Evolutionary conservation across 2,888 invertebrate species (phyloP), one percentile per base, ranked within the genome.

Genomic region (Dione vanillae): DNA sequence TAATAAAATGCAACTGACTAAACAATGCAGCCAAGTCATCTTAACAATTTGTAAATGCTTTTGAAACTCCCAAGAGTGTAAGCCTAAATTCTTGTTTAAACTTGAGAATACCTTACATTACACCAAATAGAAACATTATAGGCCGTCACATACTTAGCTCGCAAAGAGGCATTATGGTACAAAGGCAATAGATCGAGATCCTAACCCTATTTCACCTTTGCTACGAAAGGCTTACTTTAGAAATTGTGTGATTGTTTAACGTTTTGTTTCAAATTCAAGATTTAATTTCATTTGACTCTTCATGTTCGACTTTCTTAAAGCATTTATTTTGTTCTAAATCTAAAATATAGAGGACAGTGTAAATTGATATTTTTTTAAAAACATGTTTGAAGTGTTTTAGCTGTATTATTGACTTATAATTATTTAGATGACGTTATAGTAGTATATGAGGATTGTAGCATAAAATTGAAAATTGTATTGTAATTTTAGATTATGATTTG

Each of bases 111-210:
- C 79, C 79, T 83, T 80, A 80, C 81, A 66, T 51, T 59, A 70
- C 66, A 61, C 69, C 56, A 65, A 40, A 80, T 79, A 78, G 82
- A 78, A 79, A 75, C 79, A 78, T 75, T 79, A 78, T 83, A 83
- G 83, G 79, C 82, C 77, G 78, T 79, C 81, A 79, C 80, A 83
- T 85, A 83, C 83, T 83, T 82, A 82, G 81, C 49, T 49, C 41
- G 14, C 59, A 68, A 69, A 76, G 76, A 79, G 78, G 76, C 80
- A 80, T 79, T 75, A 80, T 79, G 73, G 80, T 78, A 79, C 80
- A 81, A 85, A 85, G 81, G 79, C 73, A 73, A 76, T 75, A 79
- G 74, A 27, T 27, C 79, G 76, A 78, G 72, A 61, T 73, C 72
- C 76, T 75, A 8, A 7, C 37, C 35, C 2, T 19, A 19, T 49